Base-by-base conservation (phyloP, 2,888 invertebrate species). In the Andrena camellia region DNA sequence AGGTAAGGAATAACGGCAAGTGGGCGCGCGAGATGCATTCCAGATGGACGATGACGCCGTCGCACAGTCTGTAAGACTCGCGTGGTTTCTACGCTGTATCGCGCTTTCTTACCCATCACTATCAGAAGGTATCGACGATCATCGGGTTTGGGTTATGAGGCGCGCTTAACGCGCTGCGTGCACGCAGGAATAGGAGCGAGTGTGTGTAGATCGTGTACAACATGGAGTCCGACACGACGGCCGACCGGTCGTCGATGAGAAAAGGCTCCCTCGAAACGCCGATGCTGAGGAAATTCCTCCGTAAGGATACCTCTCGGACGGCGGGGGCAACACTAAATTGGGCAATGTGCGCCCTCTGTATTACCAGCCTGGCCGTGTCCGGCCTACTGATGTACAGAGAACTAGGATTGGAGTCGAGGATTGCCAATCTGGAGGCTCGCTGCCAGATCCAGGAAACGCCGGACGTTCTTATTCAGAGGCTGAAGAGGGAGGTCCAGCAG, bases 281-380 rank as follows among this genome's bases (percentile, higher is more conserved):
- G 66, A 86, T 91, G 88, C 90, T 91, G 48, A 89, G 89, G 72
- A 93, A 91, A 83, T 92, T 90, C 78, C 90, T 90, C 79, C 91
- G 90, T 3, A 90, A 86, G 63, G 89, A 77, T 59, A 52, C 66
- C 50, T 75, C 74, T n/a, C 71, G 80, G 72, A 79, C 59, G 50
- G 59, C 59, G 54, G 60, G 66, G 59, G 82, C 78, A 33, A 87
- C 85, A 35, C 81, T 91, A 71, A 91, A 90, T 88, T 93, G 91
- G 92, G 88, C 90, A 52, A 90, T 93, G 91, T 90, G 92, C 89
- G 83, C 90, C 75, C 87, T 94, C 78, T 94, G 94, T 85, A 76
- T 93, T 66, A 85, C 87, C 82, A 92, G 93, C 84, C 78, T 93
- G 68, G 89, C 88, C n/a, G 86, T 93, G 66, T 93, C 92, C 72